A percentile compares a stretch with the other conserved stretches of the same genome.
Conservation (phyloP, 1,140 invertebrate genomes). For the Bombus fervidus region DNA sequence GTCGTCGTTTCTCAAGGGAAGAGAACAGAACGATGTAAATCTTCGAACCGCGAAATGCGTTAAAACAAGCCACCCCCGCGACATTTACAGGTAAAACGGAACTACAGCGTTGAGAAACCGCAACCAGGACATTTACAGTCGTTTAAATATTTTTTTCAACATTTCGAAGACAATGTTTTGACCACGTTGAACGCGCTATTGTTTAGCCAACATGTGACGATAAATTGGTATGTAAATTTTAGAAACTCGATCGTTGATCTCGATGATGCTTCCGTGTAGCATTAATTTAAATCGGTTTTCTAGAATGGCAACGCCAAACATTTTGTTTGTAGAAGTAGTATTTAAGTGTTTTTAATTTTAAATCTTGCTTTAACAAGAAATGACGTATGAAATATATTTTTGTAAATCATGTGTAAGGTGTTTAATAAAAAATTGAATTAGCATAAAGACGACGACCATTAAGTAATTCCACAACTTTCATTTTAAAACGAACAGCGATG, state of each 20-base stretch:
- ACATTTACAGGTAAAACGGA: slow-evolving; percentile 8
- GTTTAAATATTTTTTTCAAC: slow-evolving; percentile 18
- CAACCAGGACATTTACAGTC: slow-evolving; percentile 45
- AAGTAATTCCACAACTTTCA: too few species aligned
- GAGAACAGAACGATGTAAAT: slow-evolving; percentile 50
- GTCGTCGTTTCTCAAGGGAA: neutral
- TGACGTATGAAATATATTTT: too few species aligned
- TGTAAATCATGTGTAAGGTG: too few species aligned
- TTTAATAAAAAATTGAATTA: neutral
- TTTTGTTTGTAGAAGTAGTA: neutral
- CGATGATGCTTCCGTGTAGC: slow-evolving; percentile 41
- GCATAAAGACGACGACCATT: neutral
- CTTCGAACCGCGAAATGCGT: slow-evolving; percentile 52
- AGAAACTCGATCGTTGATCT: slow-evolving; percentile 25
- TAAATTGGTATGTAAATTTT: slow-evolving; percentile 28
- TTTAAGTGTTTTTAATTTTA: too few species aligned
- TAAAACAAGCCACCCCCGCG: slow-evolving; percentile 22
- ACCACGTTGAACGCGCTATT: too few species aligned
- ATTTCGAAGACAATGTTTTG: neutral
- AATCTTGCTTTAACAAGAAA: too few species aligned
- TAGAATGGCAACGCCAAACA: neutral
- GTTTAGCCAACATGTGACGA: slow-evolving; percentile 23
- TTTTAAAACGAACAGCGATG: neutral
- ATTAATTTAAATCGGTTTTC: slow-evolving; percentile 1
- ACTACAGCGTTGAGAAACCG: slow-evolving; percentile 38